A percentile compares a stretch with the other conserved stretches of the same genome.
Evolutionary conservation across 2,113 vertebrate genomes (phyloP).

Genomic region (Neolamprologus cancellatus): DNA sequence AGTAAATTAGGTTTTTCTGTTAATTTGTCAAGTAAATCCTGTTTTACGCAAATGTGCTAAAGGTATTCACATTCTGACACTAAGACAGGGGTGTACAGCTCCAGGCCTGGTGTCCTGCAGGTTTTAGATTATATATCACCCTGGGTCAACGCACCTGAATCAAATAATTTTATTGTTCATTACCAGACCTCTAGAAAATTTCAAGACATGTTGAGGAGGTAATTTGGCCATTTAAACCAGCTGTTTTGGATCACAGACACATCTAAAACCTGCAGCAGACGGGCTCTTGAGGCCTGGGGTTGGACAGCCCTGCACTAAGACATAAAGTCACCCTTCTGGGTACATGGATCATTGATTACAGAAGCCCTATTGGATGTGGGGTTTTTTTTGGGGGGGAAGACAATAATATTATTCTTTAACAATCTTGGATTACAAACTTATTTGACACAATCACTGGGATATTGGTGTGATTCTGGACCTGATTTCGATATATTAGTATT

Average conservation of each 20-base stretch:
- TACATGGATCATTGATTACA: background rate
- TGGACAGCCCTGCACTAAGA: background rate
- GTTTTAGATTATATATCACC: background rate
- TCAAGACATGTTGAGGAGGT: background rate
- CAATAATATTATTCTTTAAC: background rate
- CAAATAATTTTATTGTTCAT: background rate
- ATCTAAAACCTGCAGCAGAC: fast-evolving
- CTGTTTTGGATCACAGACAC: fast-evolving
- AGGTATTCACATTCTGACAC: background rate
- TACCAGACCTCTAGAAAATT: background rate
- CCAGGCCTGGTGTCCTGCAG: background rate
- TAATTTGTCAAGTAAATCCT: background rate
- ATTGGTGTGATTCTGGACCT: background rate
- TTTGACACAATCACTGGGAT: background rate
- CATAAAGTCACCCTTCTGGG: background rate
- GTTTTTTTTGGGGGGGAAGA: fast-evolving
- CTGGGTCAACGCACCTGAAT: fast-evolving
- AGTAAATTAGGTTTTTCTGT: background rate
- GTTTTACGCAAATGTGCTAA: background rate
- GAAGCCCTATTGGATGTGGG: background rate
- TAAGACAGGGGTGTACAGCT: background rate
- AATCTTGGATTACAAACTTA: background rate
- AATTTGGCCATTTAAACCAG: background rate
- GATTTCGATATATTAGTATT: background rate
- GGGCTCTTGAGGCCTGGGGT: background rate